Base-by-base conservation (phyloP, 2,888 invertebrate genomes). In the Cartodere bifasciata region DNA sequence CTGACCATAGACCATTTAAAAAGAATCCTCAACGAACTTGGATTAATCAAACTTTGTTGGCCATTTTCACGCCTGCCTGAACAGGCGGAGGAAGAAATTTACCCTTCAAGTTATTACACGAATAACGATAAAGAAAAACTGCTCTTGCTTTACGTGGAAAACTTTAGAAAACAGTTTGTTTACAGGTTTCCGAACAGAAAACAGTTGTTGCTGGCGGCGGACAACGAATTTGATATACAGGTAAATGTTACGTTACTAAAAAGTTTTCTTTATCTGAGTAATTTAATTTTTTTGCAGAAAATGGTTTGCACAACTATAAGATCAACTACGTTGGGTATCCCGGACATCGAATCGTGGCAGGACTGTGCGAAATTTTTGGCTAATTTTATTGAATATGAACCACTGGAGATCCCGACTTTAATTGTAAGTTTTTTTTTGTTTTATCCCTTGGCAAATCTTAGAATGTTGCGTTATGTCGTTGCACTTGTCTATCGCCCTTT, bases 241-340 rank as follows among this genome's bases (percentile, higher is more conserved):
- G 84, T 82, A 57, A 43, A 4, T 16, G 16, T 15, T 17, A 16
- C 10, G n/a, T 10, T 4, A 28, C 13, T 5, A 28, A 28, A 28
- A 11, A n/a, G 5, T 10, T 22, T 12, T 14, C 26, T 10, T n/a
- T 10, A 26, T 5, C 13, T 26, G 26, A 4, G 15, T 11, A 11
- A 15, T 27, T 27, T 27, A 5, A 5, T 27, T 13, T 10, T 12
- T 44, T 60, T 55, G 17, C 55, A 88, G 85, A 91, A 90, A 75
- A 82, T 90, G 68, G 85, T 90, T 22, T 85, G 84, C 44, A 83
- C 84, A 4, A 75, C 82, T 2, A 72, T 91, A 39, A 67, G 83
- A 23, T 83, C 84, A 13, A 85, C 85, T 9, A 73, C 75, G 40
- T 65, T 86, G 34, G 71, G 77, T 11, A 81, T 70, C 58, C 64